Base-by-base conservation (phyloP, 2,888 invertebrate genomes). In the Lissocephala sabroskyi region DNA sequence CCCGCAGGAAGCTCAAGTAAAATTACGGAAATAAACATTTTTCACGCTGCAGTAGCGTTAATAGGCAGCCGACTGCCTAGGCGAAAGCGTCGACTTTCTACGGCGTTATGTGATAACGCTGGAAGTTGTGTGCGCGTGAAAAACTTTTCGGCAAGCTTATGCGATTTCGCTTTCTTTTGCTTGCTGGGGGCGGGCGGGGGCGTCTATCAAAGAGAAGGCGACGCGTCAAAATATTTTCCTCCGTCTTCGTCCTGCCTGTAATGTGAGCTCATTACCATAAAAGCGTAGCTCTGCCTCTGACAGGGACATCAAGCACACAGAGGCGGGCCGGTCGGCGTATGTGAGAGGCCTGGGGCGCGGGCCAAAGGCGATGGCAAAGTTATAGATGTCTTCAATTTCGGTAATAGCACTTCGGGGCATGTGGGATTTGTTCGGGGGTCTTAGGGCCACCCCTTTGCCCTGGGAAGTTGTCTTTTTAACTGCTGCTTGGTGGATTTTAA, bases 341-440 rank as follows among this genome's bases (percentile, higher is more conserved):
- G n/a, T n/a, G n/a, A n/a, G 3, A 23, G 4, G 23, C 23, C 23
- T 23, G 23, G 7, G 7, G 3, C 7, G 23, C 7, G 28, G 18
- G 39, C 44, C 30, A 37, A 50, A 42, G 17, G 29, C 9, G 13
- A 52, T 47, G 45, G 49, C 49, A 14, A 70, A 58, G 64, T 74
- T 74, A 74, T 71, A 70, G 75, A 71, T 70, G 71, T 66, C 75
- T 77, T 77, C 71, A 74, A 74, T 71, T 77, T 77, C 59, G 62
- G 71, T 71, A 71, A 71, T 70, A 74, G 70, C 66, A 70, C 71
- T 74, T 74, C 41, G 56, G 71, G 77, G 77, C 75, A 62, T 65
- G 54, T 52, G 76, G 62, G 65, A 73, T 56, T 57, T 59, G 53
- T 37, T n/a, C n/a, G 19, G n/a, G 10, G 32, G 36, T 28, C 32